Conservation (phyloP, 2,797 vertebrate genomes). For the Craterocephalus amniculus region DNA sequence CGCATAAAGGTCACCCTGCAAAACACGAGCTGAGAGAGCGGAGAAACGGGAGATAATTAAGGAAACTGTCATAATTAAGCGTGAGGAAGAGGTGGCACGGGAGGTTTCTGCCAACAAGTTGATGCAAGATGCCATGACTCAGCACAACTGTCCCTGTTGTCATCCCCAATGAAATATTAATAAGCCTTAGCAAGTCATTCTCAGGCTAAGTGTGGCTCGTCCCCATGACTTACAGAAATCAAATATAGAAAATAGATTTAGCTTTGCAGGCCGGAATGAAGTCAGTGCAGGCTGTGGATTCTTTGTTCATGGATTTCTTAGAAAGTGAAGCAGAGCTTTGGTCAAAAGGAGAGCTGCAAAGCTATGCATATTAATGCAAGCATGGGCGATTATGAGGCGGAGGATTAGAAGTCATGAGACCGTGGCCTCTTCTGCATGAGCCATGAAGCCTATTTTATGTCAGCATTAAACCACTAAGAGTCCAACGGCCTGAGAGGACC, state of each 20-base stretch:
- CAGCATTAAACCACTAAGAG: conserved; percentile 25
- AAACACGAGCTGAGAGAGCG: conserved; percentile 39
- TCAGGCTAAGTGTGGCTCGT: conserved; percentile 49
- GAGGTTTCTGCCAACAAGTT: conserved; percentile 68
- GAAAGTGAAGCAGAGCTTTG: conserved; percentile 33
- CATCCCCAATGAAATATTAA: conserved; percentile 69
- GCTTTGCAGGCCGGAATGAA: conserved; percentile 71
- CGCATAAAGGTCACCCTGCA: conserved; percentile 82
- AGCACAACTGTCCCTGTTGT: conserved; percentile 58
- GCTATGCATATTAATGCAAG: conserved; percentile 70
- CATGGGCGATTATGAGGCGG: conserved; percentile 47
- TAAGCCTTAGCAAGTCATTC: conserved; percentile 63
- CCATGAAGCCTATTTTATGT: conserved; percentile 19
- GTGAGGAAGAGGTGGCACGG: conserved; percentile 62
- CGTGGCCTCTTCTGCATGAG: conserved; percentile 21
- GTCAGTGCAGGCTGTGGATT: conserved; percentile 49
- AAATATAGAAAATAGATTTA: conserved; percentile 61
- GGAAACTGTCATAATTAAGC: conserved; percentile 80
- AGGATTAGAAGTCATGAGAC: conserved; percentile 49
- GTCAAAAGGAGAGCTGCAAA: conserved; percentile 25
- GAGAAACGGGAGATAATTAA: conserved; percentile 73
- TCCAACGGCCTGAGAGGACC: conserved; percentile 17
- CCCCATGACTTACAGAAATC: conserved; percentile 71
- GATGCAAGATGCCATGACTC: conserved; percentile 66
- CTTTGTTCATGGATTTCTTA: conserved; percentile 35